Base-by-base conservation (phyloP, 2,113 vertebrate genomes). In the Trogon melanurus region DNA sequence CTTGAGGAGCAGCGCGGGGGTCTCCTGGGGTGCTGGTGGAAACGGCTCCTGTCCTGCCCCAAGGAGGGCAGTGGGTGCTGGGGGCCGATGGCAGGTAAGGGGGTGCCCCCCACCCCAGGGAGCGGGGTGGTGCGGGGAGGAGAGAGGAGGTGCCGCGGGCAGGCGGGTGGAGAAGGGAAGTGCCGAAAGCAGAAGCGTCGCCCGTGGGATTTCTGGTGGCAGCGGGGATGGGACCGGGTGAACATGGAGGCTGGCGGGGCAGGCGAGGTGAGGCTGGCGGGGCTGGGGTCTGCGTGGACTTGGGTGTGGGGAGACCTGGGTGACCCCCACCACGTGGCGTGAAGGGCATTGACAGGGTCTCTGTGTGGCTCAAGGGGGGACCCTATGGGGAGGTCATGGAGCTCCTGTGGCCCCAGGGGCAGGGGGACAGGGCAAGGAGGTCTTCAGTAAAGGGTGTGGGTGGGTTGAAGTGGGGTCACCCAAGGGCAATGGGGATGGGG, bases 11-110 rank as follows among this genome's bases (percentile, higher is more conserved):
- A 60, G 81, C 38, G 0, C 0, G 9, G 50, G 45, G 62, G 58
- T 32, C 32, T 29, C n/a, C 41, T 2, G 62, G 58, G 85, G 61
- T 36, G 10, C 32, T 0, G 5, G 74, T 5, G 1, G 72, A 66
- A 0, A 2, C 1, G 4, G 36, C 29, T 23, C 50, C 0, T 4
- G 13, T 47, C 60, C 78, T 3, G 0, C 34, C 0, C 1, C 1
- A 0, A n/a, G 36, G 51, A 9, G 69, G 61, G 51, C 53, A 3
- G 45, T 6, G 81, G 85, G 87, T 67, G 48, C 81, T 0, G 9
- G 75, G 75, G 93, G 75, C 58, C 0, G 1, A 11, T 13, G 83
- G 15, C 67, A 89, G 96, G 95, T 93, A 86, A 95, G 94, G 73
- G 44, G 78, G 32, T 50, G 15, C 9, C 17, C 79, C 22, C 64